These are phyloP conservation scores for Psittacula echo DNA, from an alignment of 2,797 vertebrate genomes.

Conservation along the genomic window DNA sequence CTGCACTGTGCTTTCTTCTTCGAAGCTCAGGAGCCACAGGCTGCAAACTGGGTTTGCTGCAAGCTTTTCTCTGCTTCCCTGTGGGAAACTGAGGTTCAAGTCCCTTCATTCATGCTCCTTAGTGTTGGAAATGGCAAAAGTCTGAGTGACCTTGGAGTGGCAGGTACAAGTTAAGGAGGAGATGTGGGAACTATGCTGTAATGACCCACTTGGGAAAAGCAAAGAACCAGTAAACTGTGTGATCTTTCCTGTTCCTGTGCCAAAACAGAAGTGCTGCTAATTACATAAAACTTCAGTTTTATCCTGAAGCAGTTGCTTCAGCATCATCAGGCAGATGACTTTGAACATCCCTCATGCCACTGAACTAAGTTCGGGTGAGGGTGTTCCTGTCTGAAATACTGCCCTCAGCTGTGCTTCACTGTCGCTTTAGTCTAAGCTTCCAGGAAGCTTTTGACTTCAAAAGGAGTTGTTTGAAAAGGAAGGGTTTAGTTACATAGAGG, in stretches of 20 bases:
- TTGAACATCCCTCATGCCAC: accelerated
- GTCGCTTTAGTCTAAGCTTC: neutral
- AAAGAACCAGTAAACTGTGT: neutral
- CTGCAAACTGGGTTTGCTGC: neutral
- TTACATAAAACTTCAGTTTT: neutral
- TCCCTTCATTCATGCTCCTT: neutral
- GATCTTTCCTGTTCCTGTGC: neutral
- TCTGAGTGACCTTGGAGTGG: neutral
- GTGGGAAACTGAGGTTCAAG: neutral
- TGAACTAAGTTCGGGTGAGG: neutral
- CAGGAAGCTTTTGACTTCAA: neutral
- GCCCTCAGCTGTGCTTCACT: neutral
- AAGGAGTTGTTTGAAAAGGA: neutral
- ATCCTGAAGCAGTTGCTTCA: neutral
- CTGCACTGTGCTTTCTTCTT: neutral
- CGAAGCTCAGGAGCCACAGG: neutral
- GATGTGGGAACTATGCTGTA: neutral
- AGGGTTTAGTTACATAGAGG: neutral
- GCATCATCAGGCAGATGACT: neutral
- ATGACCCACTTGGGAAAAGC: neutral
- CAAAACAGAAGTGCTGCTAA: neutral
- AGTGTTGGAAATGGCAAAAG: neutral
- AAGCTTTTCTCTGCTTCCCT: neutral
- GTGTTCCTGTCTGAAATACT: neutral
- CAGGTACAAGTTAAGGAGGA: neutral